These are phyloP conservation scores for Holothuria leucospilota DNA, from an alignment of 53 echinoderm and acorn worm genomes.

Conservation along the genomic window DNA sequence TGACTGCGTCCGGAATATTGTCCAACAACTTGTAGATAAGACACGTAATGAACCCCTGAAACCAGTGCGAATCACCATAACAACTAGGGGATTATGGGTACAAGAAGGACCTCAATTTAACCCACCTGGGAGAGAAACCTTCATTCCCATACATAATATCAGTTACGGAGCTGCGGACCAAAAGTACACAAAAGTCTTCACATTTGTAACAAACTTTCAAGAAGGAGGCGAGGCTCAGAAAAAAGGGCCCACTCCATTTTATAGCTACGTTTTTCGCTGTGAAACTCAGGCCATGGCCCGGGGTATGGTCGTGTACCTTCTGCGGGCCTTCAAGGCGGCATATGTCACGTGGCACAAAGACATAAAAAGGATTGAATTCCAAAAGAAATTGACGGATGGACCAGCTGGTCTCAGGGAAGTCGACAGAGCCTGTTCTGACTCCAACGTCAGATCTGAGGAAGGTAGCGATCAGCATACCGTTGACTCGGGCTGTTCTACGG, in stretches of 20 bases:
- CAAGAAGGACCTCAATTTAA: slow-evolving; percentile 72
- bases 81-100: slow-evolving; percentile 80
- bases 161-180: slow-evolving; percentile 93
- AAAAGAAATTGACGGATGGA: slow-evolving; percentile 69
- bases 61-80: slow-evolving; percentile 76
- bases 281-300: slow-evolving; percentile 70
- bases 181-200: slow-evolving; percentile 78
- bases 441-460: not conserved
- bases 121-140: slow-evolving; percentile 72
- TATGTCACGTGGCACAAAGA: slow-evolving; percentile 78
- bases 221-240: slow-evolving; percentile 40
- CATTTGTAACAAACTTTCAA: slow-evolving; percentile 84
- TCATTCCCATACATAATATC: slow-evolving; percentile 94
- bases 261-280: slow-evolving; percentile 84
- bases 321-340: slow-evolving; percentile 87
- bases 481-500: not conserved
- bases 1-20: slow-evolving; percentile 75
- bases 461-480: not conserved
- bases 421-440: too few species aligned
- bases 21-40: slow-evolving; percentile 68
- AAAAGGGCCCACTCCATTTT: slow-evolving; percentile 61
- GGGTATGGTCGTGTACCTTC: slow-evolving; percentile 87
- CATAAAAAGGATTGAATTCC: slow-evolving; percentile 69
- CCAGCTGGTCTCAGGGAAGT: slow-evolving; percentile 39
- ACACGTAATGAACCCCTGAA: slow-evolving; percentile 75